Base-by-base conservation (phyloP, 23 tunicate species). In the Trididemnum miniatum region DNA sequence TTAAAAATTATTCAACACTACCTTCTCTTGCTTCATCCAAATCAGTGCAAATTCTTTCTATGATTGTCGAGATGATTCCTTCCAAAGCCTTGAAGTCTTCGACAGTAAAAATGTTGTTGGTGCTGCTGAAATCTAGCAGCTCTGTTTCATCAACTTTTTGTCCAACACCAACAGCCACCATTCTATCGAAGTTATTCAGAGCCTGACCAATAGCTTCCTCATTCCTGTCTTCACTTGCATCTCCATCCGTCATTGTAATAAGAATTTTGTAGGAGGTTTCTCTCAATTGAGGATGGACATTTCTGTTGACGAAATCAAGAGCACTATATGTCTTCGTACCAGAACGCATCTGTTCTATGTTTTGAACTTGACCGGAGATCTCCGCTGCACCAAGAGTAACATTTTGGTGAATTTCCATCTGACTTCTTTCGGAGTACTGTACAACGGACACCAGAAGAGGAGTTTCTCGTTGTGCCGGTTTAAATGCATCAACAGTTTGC, bases 221-320 rank as follows among this genome's bases (percentile, higher is more conserved):
- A 71, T 93, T 81, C 9, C 88, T 65, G 69, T 88, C 87, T 31
- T 93, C 98, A 38, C 87, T 83, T 0, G 98, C 89, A 60, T 84
- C 92, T 2, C 98, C 98, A 40, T 93, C 98, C 12, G 92, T 93
- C 89, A 93, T 80, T 4, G 98, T 93, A 75, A 93, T 84, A 35
- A 93, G 89, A 34, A 93, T 88, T 40, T 88, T 93, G 69, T 72
- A 84, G 0, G 98, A 72, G 29, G 65, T 50, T 0, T n/a, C 34
- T 65, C 98, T 82, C 80, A 84, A 63, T n/a, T 25, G 22, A 7
- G 98, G 89, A 28, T 71, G 64, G 20, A 93, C 87, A 9, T 71
- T 35, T 22, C 37, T 0, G 67, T 84, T 84, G 66, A 93, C 94
- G 66, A 79, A 93, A 2, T 75, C 49, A 2, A 93, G 81, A 20